phyloP scores from a whole-genome alignment of 1,140 invertebrate genomes.

The Scaptodrosophila lebanonensis region DNA sequence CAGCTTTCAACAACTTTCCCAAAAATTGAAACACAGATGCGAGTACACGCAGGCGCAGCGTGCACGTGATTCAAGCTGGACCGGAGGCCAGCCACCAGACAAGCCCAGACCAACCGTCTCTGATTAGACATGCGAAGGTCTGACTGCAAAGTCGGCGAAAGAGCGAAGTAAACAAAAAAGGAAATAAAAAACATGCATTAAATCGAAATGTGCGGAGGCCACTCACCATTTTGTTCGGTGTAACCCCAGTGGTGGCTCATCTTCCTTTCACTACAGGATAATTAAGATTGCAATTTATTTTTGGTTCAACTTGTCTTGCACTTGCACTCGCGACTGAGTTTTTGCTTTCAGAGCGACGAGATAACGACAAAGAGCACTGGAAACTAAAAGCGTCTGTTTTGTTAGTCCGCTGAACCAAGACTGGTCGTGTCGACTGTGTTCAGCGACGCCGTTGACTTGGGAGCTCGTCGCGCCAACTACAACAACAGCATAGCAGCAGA shows the following conservation, averaged over 20 bases:
- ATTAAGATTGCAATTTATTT: slow-evolving; percentile 7
- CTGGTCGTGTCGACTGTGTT: slow-evolving; percentile 52
- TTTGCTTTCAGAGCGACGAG: slow-evolving; percentile 40
- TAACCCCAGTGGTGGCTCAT: slow-evolving; percentile 76
- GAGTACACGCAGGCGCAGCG: slow-evolving; percentile 36
- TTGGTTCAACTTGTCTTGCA: slow-evolving; percentile 30
- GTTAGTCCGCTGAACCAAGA: slow-evolving; percentile 59
- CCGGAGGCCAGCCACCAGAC: slow-evolving; percentile 18
- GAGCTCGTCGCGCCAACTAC: slow-evolving; percentile 33
- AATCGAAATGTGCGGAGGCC: too few relatives aligned
- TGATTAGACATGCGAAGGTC: slow-evolving; percentile 17
- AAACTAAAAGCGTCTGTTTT: slow-evolving; percentile 41
- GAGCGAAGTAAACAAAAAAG: slow-evolving; percentile 31
- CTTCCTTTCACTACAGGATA: slow-evolving; percentile 14
- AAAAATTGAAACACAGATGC: background rate
- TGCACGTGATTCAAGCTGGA: slow-evolving; percentile 38
- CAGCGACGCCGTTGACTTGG: slow-evolving; percentile 44
- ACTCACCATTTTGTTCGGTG: slow-evolving; percentile 72
- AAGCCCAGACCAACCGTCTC: slow-evolving; percentile 11
- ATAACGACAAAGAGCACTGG: slow-evolving; percentile 6
- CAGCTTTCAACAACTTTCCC: slow-evolving; percentile 20
- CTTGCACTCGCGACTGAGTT: slow-evolving; percentile 54
- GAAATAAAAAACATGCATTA: background rate
- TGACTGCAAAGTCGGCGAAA: slow-evolving; percentile 25
- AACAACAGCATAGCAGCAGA: slow-evolving; percentile 12